phyloP scores from a whole-genome alignment of 2,888 invertebrate species.

The Troides aeacus region DNA sequence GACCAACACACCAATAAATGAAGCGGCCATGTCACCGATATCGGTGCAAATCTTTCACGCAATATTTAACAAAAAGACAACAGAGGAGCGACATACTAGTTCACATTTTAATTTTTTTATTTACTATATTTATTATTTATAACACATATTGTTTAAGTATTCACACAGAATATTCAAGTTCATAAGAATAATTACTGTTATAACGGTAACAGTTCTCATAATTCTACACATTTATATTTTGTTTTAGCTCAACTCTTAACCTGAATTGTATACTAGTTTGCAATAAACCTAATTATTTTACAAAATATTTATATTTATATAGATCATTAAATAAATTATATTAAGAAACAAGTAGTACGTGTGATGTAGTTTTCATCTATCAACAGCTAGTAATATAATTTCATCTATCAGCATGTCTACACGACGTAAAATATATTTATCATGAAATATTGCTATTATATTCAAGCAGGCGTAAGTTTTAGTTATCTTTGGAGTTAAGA shows the following conservation, averaged over 20 bases:
- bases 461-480: slow-evolving; percentile 9
- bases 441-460: slow-evolving; percentile 15
- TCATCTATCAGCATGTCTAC: no score
- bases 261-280: background rate
- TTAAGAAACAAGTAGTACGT: no score
- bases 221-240: background rate
- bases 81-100: background rate
- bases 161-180: background rate
- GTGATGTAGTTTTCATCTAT: no score
- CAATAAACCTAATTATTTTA: background rate
- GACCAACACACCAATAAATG: slow-evolving; percentile 60
- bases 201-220: background rate
- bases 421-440: background rate
- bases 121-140: background rate
- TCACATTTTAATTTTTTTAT: background rate
- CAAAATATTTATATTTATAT: background rate
- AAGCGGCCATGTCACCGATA: slow-evolving; percentile 39
- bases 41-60: slow-evolving; percentile 28
- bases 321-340: no score
- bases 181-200: background rate
- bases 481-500: background rate
- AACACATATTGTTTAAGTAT: background rate
- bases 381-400: no score
- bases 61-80: slow-evolving; percentile 22
- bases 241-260: background rate